These are phyloP conservation scores for Drosophila malerkotliana DNA, from an alignment of 1,140 invertebrate species.

Conservation along the genomic window DNA sequence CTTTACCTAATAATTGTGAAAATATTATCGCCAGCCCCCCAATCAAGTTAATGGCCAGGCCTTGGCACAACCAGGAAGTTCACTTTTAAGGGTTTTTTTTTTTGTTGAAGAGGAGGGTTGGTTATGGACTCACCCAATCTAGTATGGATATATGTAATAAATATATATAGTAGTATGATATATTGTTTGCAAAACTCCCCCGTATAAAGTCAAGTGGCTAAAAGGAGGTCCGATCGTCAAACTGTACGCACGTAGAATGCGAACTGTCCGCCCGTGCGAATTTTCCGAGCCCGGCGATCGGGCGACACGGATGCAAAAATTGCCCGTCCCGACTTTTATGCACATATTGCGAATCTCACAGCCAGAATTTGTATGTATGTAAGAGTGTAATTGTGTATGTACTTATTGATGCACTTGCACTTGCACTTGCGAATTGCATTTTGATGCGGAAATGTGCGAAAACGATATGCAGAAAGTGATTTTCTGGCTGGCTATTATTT, in stretches of 20 bases:
- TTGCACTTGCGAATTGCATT: conserved; percentile 69
- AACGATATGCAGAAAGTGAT: conserved; percentile 58
- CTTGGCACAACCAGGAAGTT: conserved; percentile 42
- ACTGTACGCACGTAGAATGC: conserved; percentile 72
- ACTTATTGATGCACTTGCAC: conserved; percentile 64
- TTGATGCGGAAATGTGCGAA: conserved; percentile 78
- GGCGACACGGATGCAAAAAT: conserved; percentile 74
- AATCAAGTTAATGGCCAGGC: conserved; percentile 17
- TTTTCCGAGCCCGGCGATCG: conserved; percentile 57
- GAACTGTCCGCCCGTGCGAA: conserved; percentile 39
- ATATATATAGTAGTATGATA: conserved; percentile 22
- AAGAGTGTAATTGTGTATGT: not conserved
- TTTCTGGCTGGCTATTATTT: conserved; percentile 29
- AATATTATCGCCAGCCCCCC: conserved; percentile 27
- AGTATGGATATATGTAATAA: conserved; percentile 18
- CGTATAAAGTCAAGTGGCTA: conserved; percentile 19
- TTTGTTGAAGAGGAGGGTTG: not conserved
- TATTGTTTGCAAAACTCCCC: conserved; percentile 16
- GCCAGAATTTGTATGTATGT: conserved; percentile 6
- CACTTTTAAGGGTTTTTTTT: conserved; percentile 23
- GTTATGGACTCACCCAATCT: conserved; percentile 40
- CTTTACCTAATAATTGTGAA: not conserved
- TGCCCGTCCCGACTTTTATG: conserved; percentile 17
- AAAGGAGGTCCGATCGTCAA: conserved; percentile 40
- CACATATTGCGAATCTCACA: conserved; percentile 7